These are phyloP conservation scores for Drosophila seclusa DNA, from an alignment of 2,888 invertebrate species.

Conservation along the genomic window DNA sequence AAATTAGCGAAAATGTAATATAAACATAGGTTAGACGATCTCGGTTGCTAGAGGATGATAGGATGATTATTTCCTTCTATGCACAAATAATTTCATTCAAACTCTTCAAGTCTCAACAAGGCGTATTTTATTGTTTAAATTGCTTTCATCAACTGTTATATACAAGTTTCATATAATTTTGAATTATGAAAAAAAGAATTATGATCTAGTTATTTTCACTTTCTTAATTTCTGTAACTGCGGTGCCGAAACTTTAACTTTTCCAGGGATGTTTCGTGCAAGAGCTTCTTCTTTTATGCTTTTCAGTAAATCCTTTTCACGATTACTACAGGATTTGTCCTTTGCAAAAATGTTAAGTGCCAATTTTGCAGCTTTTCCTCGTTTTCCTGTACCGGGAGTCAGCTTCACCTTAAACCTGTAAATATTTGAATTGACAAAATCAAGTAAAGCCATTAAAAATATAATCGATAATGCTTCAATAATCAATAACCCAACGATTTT, in stretches of 20 bases:
- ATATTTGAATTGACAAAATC: neutral
- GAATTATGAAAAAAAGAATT: neutral
- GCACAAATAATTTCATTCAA: neutral
- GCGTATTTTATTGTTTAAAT: neutral
- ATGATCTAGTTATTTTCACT: slow-evolving; percentile 81
- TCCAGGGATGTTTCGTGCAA: slow-evolving; percentile 97
- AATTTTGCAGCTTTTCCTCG: slow-evolving; percentile 98
- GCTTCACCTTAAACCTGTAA: slow-evolving; percentile 95
- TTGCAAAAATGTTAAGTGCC: slow-evolving; percentile 94
- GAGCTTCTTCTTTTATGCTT: slow-evolving; percentile 95
- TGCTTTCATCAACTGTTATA: neutral
- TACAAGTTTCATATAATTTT: neutral
- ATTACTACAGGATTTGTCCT: slow-evolving; percentile 90
- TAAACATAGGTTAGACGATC: neutral
- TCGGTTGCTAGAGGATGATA: neutral
- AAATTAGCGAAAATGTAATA: neutral
- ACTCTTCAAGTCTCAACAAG: neutral
- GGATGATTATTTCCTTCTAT: neutral
- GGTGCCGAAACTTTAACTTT: slow-evolving; percentile 98
- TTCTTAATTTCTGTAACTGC: slow-evolving; percentile 89
- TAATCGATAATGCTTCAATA: neutral
- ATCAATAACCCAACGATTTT: neutral
- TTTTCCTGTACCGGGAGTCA: slow-evolving; percentile 97
- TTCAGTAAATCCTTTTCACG: slow-evolving; percentile 96
- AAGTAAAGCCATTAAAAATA: too few species aligned